Conservation (phyloP, 2,113 vertebrate genomes). For the Vanacampus margaritifer region DNA sequence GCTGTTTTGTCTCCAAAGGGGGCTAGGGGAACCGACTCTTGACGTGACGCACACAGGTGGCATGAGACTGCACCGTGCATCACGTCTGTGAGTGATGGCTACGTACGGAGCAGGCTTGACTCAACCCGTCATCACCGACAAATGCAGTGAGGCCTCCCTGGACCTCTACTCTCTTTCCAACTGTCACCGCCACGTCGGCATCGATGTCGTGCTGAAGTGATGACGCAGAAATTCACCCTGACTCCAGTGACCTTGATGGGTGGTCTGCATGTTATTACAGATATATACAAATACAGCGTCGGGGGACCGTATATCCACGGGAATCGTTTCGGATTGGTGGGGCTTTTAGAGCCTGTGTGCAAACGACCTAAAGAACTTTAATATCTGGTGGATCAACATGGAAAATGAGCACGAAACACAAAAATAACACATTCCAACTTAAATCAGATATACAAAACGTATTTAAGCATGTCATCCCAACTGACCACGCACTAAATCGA, state of each 20-base stretch:
- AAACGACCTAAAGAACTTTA: neutral
- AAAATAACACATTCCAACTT: slow-evolving; percentile 21
- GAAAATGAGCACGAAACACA: neutral
- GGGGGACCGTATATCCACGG: neutral
- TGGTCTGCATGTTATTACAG: neutral
- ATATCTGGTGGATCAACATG: neutral
- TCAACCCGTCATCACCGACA: slow-evolving; percentile 14
- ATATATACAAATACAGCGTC: neutral
- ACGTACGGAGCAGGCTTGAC: slow-evolving; percentile 51
- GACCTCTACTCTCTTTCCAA: slow-evolving; percentile 4
- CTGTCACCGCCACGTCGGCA: slow-evolving; percentile 14
- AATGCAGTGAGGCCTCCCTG: slow-evolving; percentile 14
- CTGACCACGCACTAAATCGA: too few relatives aligned
- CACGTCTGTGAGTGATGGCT: slow-evolving; percentile 61
- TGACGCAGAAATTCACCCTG: slow-evolving; percentile 31
- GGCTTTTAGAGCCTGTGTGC: neutral
- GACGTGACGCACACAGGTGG: slow-evolving; percentile 42
- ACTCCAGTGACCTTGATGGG: slow-evolving; percentile 35
- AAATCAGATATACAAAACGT: neutral
- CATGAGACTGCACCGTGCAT: slow-evolving; percentile 34
- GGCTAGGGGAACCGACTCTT: neutral
- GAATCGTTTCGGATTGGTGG: neutral
- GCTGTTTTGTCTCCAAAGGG: neutral
- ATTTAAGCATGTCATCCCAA: slow-evolving; percentile 15
- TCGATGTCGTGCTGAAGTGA: slow-evolving; percentile 14